Conservation (phyloP, 2,113 vertebrate genomes). For the Talpa occidentalis region DNA sequence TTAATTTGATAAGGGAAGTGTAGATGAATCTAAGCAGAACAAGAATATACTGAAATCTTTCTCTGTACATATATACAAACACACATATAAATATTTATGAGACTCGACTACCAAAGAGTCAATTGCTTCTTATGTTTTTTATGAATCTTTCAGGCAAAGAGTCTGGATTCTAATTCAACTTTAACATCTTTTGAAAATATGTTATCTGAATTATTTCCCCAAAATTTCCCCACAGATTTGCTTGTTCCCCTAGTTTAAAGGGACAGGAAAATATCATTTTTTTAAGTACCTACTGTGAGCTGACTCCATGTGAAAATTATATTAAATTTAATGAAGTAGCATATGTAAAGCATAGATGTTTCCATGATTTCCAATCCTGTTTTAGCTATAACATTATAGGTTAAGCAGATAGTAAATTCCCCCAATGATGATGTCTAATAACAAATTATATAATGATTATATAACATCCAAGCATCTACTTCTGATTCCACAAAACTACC, state of each 20-base stretch:
- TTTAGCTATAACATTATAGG: neutral
- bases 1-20: conserved; percentile 31
- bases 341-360: conserved; percentile 29
- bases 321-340: conserved; percentile 4
- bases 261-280: neutral
- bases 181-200: neutral
- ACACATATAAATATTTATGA: neutral
- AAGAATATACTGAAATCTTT: neutral
- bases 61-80: neutral
- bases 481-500: conserved; percentile 30
- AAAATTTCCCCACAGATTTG: neutral
- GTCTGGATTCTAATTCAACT: neutral
- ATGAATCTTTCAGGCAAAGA: conserved; percentile 33
- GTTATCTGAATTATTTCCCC: neutral
- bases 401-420: conserved; percentile 33
- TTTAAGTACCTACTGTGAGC: neutral
- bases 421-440: conserved; percentile 30
- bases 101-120: neutral
- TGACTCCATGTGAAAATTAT: neutral
- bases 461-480: conserved; percentile 9
- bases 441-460: neutral
- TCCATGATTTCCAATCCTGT: conserved; percentile 3
- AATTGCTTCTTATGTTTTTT: neutral
- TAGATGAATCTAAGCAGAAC: conserved; percentile 30
- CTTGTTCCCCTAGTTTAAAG: neutral